Percentiles rank a stretch among this genome's conserved stretches.
Evolutionary conservation across 2,113 vertebrate species (phyloP).

Genomic region (Psophia crepitans): DNA sequence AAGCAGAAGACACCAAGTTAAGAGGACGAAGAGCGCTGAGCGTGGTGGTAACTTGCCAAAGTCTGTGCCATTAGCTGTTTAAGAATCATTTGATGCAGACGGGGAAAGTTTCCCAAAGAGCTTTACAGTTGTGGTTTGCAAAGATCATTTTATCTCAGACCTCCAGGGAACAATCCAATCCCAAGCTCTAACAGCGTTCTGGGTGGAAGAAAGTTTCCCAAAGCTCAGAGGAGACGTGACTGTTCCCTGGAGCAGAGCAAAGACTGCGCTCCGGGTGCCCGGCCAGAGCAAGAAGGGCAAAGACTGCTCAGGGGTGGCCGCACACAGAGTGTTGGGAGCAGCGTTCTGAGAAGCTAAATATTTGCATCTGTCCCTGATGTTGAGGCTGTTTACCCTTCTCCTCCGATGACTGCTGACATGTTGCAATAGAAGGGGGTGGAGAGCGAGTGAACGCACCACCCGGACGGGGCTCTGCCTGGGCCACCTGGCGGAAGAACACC

Average conservation of each 20-base stretch:
- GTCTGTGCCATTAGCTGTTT: slow-evolving; percentile 47
- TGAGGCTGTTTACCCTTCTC: slow-evolving; percentile 29
- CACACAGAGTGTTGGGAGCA: background rate
- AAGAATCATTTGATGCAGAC: slow-evolving; percentile 60
- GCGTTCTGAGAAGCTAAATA: slow-evolving; percentile 52
- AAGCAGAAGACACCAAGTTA: slow-evolving; percentile 51
- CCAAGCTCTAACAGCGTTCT: background rate
- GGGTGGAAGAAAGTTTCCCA: slow-evolving; percentile 2
- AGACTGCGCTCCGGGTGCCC: background rate
- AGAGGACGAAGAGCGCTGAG: background rate
- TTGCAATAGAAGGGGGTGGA: slow-evolving; percentile 15
- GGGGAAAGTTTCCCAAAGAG: slow-evolving; percentile 52
- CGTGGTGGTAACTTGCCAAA: slow-evolving; percentile 25
- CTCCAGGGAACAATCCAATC: slow-evolving; percentile 49
- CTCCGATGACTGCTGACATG: background rate
- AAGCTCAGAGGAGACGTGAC: slow-evolving; percentile 23
- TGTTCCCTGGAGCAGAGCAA: background rate
- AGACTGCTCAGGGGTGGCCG: background rate
- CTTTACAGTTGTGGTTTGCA: slow-evolving; percentile 28
- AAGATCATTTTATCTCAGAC: slow-evolving; percentile 40
- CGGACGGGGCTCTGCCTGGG: background rate
- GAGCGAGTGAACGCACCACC: background rate
- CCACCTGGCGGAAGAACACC: background rate
- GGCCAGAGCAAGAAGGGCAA: slow-evolving; percentile 20
- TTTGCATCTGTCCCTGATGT: slow-evolving; percentile 58